Percentiles rank a stretch among this genome's conserved stretches.
Conservation (phyloP, 1,140 invertebrate genomes). For the Drosophila pruinosa region DNA sequence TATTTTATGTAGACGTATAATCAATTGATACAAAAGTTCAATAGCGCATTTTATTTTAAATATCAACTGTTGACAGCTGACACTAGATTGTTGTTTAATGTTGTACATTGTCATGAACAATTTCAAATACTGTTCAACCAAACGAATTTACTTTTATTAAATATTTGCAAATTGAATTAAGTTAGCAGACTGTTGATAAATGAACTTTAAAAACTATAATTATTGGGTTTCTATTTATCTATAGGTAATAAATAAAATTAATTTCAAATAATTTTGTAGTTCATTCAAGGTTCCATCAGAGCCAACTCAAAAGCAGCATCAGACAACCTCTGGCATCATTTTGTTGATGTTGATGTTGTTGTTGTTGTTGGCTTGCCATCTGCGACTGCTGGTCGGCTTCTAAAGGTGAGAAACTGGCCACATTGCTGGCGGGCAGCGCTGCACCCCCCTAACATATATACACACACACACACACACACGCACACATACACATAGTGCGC, state of each 20-base stretch:
- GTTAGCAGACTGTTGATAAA: not conserved
- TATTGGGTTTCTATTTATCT: not conserved
- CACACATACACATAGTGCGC: slow-evolving; percentile 9
- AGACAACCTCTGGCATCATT: slow-evolving; percentile 54
- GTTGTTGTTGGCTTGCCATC: slow-evolving; percentile 45
- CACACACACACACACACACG: not conserved
- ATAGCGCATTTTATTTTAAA: too few relatives aligned
- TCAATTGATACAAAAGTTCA: too few relatives aligned
- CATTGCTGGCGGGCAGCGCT: slow-evolving; percentile 66
- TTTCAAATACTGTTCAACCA: too few relatives aligned
- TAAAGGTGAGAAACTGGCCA: slow-evolving; percentile 80
- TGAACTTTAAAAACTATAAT: not conserved
- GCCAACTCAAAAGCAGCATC: slow-evolving; percentile 8
- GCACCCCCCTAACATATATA: slow-evolving; percentile 59
- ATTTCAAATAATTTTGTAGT: slow-evolving; percentile 7
- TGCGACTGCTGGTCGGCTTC: slow-evolving; percentile 65
- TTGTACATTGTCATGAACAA: too few relatives aligned
- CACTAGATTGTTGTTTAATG: too few relatives aligned
- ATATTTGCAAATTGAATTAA: not conserved
- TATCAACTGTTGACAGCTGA: too few relatives aligned
- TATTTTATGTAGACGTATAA: too few relatives aligned
- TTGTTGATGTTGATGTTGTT: slow-evolving; percentile 32
- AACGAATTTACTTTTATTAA: not conserved
- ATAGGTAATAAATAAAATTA: not conserved
- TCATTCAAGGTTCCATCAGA: slow-evolving; percentile 23